Evolutionary conservation across 2,113 vertebrate species (phyloP).

Genomic region (Zosterops hypoxanthus): DNA sequence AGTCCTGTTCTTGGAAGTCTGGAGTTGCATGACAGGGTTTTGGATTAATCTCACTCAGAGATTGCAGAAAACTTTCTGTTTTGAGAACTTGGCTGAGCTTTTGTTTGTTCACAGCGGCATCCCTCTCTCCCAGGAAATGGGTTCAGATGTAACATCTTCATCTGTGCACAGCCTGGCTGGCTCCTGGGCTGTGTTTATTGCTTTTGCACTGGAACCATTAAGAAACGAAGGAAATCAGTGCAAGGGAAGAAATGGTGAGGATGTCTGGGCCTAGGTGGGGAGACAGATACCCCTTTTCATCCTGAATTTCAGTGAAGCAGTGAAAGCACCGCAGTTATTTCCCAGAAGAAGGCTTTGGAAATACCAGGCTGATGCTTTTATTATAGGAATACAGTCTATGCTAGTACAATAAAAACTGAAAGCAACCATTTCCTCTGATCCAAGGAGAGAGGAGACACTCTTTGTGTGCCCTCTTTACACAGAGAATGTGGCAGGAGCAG

Average conservation of each 20-base stretch:
- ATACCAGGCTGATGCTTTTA: neutral
- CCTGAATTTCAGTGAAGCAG: neutral
- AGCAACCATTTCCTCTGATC: neutral
- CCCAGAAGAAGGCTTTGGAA: neutral
- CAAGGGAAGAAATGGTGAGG: neutral
- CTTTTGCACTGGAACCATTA: neutral
- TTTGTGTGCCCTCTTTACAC: neutral
- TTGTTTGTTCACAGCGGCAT: neutral
- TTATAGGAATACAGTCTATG: neutral
- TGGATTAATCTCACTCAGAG: neutral
- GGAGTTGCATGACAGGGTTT: neutral
- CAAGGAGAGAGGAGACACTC: neutral
- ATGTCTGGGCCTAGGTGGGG: neutral
- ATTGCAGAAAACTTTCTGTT: constrained; percentile 6
- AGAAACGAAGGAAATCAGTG: neutral
- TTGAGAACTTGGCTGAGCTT: neutral
- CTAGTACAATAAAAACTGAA: neutral
- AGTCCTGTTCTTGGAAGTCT: neutral
- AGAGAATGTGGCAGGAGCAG: neutral
- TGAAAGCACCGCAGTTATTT: neutral
- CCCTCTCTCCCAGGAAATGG: neutral
- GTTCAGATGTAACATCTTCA: neutral
- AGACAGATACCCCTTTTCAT: neutral
- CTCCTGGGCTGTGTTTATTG: neutral
- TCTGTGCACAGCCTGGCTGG: constrained; percentile 1